These are phyloP conservation scores for Ancistrus triradiatus DNA, from an alignment of 2,113 vertebrate genomes.

Conservation along the genomic window DNA sequence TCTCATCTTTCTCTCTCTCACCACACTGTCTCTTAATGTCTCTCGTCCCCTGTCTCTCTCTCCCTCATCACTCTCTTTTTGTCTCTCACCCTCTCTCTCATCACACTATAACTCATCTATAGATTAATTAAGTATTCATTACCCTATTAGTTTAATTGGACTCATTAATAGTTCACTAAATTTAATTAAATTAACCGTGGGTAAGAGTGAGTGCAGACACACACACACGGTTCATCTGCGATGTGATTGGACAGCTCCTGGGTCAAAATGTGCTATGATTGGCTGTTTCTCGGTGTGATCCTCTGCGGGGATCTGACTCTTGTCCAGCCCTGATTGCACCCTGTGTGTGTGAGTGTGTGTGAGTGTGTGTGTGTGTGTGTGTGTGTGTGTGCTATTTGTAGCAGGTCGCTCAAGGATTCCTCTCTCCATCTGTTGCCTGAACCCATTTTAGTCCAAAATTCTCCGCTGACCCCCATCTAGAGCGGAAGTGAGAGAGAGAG, in stretches of 20 bases:
- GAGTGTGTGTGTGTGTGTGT: slow-evolving; percentile 1
- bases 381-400: slow-evolving; percentile 16
- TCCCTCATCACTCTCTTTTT: slow-evolving; percentile 32
- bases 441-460: slow-evolving; percentile 20
- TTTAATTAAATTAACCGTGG: no score
- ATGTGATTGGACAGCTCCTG: slow-evolving; percentile 28
- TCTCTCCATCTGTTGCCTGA: slow-evolving; percentile 23
- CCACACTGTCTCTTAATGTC: slow-evolving; percentile 16
- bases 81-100: slow-evolving; percentile 17
- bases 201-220: no score
- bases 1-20: slow-evolving; percentile 30
- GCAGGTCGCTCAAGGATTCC: slow-evolving; percentile 18
- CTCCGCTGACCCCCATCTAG: not conserved
- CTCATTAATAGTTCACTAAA: not conserved
- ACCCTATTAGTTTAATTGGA: not conserved
- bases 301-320: slow-evolving; percentile 8
- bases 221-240: slow-evolving; percentile 11
- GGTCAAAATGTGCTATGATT: slow-evolving; percentile 4
- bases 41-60: no score
- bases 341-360: not conserved
- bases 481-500: no score
- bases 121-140: no score
- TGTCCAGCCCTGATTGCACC: slow-evolving; percentile 6
- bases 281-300: slow-evolving; percentile 9
- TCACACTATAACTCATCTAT: not conserved